phyloP scores from a whole-genome alignment of 2,113 vertebrate genomes.

The Alaudala cheleensis region DNA sequence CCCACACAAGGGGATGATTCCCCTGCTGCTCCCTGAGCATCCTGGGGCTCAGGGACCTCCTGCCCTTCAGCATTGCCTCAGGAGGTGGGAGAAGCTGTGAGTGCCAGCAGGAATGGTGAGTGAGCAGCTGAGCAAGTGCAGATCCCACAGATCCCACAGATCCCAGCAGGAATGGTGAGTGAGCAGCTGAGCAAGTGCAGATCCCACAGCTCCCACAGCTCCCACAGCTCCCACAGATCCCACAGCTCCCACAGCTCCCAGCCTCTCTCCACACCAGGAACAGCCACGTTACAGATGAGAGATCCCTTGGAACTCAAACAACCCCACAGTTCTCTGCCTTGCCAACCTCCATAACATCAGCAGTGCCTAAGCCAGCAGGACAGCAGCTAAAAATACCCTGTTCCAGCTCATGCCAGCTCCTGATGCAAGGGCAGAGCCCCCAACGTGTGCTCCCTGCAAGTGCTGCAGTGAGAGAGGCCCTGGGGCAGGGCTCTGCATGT shows the following conservation, averaged over 20 bases:
- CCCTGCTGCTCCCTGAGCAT: not conserved
- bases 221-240: too few species aligned
- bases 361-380: not conserved
- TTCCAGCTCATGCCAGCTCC: not conserved
- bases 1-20: not conserved
- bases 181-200: not conserved
- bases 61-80: not conserved
- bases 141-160: not conserved
- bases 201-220: not conserved
- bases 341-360: constrained; percentile 10
- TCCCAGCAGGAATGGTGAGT: not conserved
- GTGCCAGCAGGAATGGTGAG: not conserved
- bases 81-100: not conserved
- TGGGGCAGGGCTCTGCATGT: too few species aligned
- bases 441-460: not conserved
- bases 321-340: not conserved
- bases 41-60: not conserved
- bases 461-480: too few species aligned
- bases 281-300: not conserved
- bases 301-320: not conserved
- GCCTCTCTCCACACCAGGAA: not conserved
- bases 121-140: not conserved
- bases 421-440: not conserved
- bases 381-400: constrained; percentile 32
- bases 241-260: fast-evolving